phyloP scores from a whole-genome alignment of 2,888 invertebrate species.

The Corbicula japonica region DNA sequence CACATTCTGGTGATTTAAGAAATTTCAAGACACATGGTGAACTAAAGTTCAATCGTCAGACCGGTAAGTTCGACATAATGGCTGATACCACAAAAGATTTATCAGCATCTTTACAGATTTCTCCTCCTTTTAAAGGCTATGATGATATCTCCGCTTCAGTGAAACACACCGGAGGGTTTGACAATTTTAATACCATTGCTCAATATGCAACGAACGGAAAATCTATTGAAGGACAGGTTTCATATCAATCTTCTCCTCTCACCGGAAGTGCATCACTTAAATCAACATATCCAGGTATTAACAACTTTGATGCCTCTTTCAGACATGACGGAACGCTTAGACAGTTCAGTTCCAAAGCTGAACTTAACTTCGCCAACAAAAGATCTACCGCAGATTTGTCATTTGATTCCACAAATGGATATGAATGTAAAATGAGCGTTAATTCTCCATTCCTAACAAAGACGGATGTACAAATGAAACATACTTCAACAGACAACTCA shows the following conservation, averaged over 20 bases:
- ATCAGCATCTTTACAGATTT: conserved; percentile 15
- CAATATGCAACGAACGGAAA: conserved; percentile 23
- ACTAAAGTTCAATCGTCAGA: conserved; percentile 13
- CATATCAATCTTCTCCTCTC: conserved; percentile 18
- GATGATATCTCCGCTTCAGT: conserved; percentile 42
- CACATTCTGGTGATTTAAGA: conserved; percentile 27
- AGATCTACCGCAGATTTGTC: conserved; percentile 20
- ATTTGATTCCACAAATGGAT: conserved; percentile 36
- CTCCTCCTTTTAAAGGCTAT: conserved; percentile 37
- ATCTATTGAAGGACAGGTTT: conserved; percentile 17
- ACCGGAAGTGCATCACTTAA: conserved; percentile 38
- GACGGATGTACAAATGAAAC: conserved; percentile 32
- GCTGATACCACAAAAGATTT: conserved; percentile 20
- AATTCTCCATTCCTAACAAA: conserved; percentile 30
- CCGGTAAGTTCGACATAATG: conserved; percentile 8
- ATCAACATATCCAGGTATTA: conserved; percentile 33
- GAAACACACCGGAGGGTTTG: conserved; percentile 21
- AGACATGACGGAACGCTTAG: conserved; percentile 9
- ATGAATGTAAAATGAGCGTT: conserved; percentile 24
- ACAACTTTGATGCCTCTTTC: conserved; percentile 38
- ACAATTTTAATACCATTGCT: conserved; percentile 41
- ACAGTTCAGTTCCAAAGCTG: conserved; percentile 34
- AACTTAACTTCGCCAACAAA: conserved; percentile 15
- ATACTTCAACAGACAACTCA: conserved; percentile 10
- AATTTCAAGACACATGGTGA: conserved; percentile 46